Conservation (phyloP, 1,140 invertebrate species). For the Brachionus manjavacas region DNA sequence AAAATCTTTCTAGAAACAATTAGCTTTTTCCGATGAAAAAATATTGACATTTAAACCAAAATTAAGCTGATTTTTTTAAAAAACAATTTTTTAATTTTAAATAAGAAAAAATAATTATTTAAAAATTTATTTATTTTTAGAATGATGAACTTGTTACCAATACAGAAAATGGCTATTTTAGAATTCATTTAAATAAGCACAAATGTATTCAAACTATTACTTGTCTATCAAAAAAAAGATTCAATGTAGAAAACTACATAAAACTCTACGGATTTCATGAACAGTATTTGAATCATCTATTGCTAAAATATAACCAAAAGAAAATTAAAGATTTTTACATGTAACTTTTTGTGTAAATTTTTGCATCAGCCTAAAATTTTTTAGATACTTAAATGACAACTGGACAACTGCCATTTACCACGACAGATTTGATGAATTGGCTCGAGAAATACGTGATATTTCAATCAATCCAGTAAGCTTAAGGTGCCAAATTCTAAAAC, state of each 20-base stretch:
- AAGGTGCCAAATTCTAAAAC: too few relatives aligned
- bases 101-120: neutral
- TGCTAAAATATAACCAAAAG: constrained; percentile 52
- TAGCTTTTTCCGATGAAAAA: too few relatives aligned
- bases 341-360: constrained; percentile 45
- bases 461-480: constrained; percentile 50
- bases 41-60: too few relatives aligned
- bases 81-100: too few relatives aligned
- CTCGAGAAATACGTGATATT: constrained; percentile 54
- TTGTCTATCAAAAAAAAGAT: constrained; percentile 54
- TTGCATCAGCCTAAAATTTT: neutral
- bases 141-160: constrained; percentile 52
- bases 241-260: constrained; percentile 50
- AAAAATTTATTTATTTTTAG: constrained; percentile 39
- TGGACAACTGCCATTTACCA: constrained; percentile 56
- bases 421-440: constrained; percentile 55
- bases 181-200: constrained; percentile 54
- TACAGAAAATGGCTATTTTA: constrained; percentile 49
- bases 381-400: constrained; percentile 54
- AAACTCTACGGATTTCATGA: constrained; percentile 56
- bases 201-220: constrained; percentile 54
- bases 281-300: constrained; percentile 53
- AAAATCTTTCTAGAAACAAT: too few relatives aligned
- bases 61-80: too few relatives aligned
- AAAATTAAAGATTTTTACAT: constrained; percentile 55